phyloP scores from a whole-genome alignment of 2,888 invertebrate genomes.

The Punctoribates punctum region DNA sequence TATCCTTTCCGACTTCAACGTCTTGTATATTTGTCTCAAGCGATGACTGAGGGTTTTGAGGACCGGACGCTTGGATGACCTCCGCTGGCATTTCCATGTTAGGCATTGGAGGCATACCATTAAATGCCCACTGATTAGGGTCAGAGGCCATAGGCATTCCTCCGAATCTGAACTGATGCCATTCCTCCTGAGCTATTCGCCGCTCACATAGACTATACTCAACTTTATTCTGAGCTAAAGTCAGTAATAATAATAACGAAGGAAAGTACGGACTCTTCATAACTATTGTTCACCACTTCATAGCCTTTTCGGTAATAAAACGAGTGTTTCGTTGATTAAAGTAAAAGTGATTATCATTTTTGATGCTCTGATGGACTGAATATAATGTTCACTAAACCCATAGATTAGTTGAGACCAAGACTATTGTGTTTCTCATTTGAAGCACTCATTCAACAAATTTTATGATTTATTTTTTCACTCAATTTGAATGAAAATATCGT shows the following conservation, averaged over 20 bases:
- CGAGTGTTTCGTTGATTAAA: neutral
- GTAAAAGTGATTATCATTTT: neutral
- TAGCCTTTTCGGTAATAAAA: neutral
- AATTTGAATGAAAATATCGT: no score
- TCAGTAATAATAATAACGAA: neutral
- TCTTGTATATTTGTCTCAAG: neutral
- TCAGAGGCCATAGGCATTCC: neutral
- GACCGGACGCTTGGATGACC: no score
- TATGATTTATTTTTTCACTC: no score
- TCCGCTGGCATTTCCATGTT: neutral
- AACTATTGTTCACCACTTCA: neutral
- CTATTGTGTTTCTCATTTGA: neutral
- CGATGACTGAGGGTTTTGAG: neutral
- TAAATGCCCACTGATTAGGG: neutral
- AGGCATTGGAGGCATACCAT: neutral
- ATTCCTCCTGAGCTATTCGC: slow-evolving; percentile 9
- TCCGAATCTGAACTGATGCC: slow-evolving; percentile 5
- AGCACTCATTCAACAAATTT: neutral
- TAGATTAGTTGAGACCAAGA: neutral
- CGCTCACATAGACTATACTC: neutral
- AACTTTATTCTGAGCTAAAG: neutral
- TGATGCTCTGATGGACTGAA: neutral
- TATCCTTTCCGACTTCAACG: neutral
- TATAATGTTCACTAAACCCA: neutral
- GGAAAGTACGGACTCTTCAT: neutral